phyloP scores from a whole-genome alignment of 2,797 vertebrate species.

The Acanthis flammea region DNA sequence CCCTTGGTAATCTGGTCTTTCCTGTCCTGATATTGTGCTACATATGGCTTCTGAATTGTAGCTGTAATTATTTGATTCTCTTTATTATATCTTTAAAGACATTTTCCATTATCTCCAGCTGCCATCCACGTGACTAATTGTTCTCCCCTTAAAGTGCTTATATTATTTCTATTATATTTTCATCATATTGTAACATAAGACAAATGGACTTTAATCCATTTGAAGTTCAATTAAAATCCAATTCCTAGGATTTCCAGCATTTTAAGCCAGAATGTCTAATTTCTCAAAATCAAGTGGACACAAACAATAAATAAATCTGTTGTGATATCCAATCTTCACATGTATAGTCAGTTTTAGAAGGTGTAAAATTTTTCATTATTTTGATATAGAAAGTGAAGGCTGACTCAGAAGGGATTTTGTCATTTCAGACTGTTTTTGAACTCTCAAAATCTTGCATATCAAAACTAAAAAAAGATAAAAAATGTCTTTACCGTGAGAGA shows the following conservation, averaged over 20 bases:
- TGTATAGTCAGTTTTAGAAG: not conserved
- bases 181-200: not conserved
- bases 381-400: not conserved
- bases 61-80: not conserved
- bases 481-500: not conserved
- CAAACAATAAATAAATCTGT: not conserved
- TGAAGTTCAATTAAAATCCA: no score
- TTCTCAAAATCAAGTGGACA: not conserved
- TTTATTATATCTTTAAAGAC: not conserved
- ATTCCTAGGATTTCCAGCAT: not conserved
- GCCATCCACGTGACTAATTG: not conserved
- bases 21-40: not conserved
- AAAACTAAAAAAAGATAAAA: not conserved
- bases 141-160: not conserved
- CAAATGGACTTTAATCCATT: not conserved
- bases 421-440: not conserved
- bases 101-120: not conserved
- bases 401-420: not conserved
- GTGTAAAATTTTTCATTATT: not conserved
- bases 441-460: not conserved
- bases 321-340: not conserved
- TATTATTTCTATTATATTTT: not conserved
- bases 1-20: not conserved
- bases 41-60: not conserved
- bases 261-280: not conserved